Evolutionary conservation across 2,888 invertebrate genomes (phyloP).

Genomic region (Cetonia aurata): DNA sequence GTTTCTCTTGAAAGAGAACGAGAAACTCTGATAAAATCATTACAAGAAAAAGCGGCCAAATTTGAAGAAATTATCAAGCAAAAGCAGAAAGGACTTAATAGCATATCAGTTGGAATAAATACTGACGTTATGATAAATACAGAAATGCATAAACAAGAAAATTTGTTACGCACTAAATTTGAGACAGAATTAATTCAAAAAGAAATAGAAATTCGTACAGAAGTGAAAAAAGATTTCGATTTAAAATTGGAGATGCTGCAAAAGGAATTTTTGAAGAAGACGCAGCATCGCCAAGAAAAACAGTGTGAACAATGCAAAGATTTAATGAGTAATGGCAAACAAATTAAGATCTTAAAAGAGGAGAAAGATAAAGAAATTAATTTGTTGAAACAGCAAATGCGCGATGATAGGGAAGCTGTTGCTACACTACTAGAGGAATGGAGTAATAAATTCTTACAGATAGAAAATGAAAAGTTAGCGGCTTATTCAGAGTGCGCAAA

Average conservation of each 20-base stretch:
- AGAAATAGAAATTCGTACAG: slow-evolving; percentile 51
- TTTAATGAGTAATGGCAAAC: slow-evolving; percentile 28
- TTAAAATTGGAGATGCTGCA: slow-evolving; percentile 45
- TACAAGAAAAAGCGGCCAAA: slow-evolving; percentile 53
- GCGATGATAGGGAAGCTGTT: slow-evolving; percentile 51
- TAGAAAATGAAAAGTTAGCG: slow-evolving; percentile 49
- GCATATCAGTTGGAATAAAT: slow-evolving; percentile 47
- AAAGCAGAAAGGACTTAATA: slow-evolving; percentile 41
- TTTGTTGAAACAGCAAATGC: slow-evolving; percentile 43
- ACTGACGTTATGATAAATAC: slow-evolving; percentile 42
- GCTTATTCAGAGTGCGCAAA: slow-evolving; percentile 27
- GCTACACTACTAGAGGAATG: slow-evolving; percentile 50
- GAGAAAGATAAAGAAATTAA: slow-evolving; percentile 39
- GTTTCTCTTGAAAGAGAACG: slow-evolving; percentile 50
- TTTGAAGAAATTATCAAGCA: slow-evolving; percentile 54
- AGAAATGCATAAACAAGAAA: slow-evolving; percentile 15
- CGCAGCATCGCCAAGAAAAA: slow-evolving; percentile 16
- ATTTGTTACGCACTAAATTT: slow-evolving; percentile 50
- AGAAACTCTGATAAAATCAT: slow-evolving; percentile 50
- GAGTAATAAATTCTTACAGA: slow-evolving; percentile 49
- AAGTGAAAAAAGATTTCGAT: slow-evolving; percentile 52
- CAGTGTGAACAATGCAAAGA: slow-evolving; percentile 42
- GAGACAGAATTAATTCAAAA: slow-evolving; percentile 52
- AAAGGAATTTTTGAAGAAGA: slow-evolving; percentile 31
- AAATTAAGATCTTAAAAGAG: slow-evolving; percentile 28